Evolutionary conservation across 2,797 vertebrate species (phyloP).

Genomic region (Monodelphis domestica): DNA sequence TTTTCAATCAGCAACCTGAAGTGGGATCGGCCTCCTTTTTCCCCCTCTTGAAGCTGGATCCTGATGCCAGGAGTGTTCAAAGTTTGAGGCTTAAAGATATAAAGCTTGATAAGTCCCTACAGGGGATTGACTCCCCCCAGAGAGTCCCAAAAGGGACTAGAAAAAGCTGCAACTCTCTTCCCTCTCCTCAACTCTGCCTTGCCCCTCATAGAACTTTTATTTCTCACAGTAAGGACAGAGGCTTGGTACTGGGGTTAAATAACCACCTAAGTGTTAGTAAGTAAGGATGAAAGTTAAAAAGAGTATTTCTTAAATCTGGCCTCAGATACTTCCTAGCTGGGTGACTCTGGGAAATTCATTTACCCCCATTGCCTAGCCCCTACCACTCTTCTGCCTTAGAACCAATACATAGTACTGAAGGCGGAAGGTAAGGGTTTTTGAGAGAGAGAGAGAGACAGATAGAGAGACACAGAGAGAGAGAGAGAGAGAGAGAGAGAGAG

Average conservation of each 20-base stretch:
- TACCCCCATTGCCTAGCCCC: too few relatives aligned
- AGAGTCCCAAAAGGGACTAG: background rate
- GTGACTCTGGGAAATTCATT: too few relatives aligned
- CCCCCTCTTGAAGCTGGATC: background rate
- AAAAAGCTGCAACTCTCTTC: background rate
- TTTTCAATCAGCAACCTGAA: background rate
- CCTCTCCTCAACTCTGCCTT: background rate
- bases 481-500: too few relatives aligned
- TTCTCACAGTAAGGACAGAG: background rate
- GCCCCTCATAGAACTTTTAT: background rate
- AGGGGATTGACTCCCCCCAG: too few relatives aligned
- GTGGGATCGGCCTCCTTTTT: background rate
- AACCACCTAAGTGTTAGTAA: constrained; percentile 60
- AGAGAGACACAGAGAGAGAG: too few relatives aligned
- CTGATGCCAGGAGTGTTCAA: background rate
- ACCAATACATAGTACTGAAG: too few relatives aligned
- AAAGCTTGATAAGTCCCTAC: background rate
- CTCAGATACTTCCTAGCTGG: too few relatives aligned
- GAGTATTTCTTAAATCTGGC: too few relatives aligned
- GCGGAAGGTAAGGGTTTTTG: too few relatives aligned
- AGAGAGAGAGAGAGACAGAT: too few relatives aligned
- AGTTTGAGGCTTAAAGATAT: background rate
- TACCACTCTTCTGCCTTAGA: too few relatives aligned
- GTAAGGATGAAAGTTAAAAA: constrained; percentile 71
- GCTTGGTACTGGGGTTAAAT: background rate